Percentiles rank a stretch among this genome's conserved stretches.
These are phyloP conservation scores for Listronotus bonariensis DNA, from an alignment of 1,140 invertebrate species.

Conservation along the genomic window DNA sequence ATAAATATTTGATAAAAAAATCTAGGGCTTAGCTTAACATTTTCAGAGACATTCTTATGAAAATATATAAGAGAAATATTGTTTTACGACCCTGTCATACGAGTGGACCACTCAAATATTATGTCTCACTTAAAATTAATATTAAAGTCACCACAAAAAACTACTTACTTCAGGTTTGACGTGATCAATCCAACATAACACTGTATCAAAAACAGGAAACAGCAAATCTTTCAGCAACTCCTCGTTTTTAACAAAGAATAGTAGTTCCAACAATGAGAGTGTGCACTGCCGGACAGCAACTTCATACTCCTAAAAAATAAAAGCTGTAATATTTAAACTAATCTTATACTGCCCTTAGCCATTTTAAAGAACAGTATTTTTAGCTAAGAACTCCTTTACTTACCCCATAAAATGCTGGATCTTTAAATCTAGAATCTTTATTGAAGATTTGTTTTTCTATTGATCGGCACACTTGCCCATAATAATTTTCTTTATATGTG, in stretches of 20 bases:
- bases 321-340: not conserved
- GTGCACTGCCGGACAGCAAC: constrained; percentile 32
- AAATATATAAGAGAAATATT: too few species aligned
- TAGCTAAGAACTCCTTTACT: not conserved
- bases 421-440: constrained; percentile 28
- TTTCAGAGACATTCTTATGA: too few species aligned
- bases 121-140: constrained; percentile 13
- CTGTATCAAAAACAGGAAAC: constrained; percentile 31
- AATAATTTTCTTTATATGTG: constrained; percentile 23
- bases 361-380: not conserved
- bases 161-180: constrained; percentile 32
- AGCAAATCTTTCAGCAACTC: constrained; percentile 23
- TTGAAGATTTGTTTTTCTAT: constrained; percentile 36
- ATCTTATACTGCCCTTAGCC: not conserved
- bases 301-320: constrained; percentile 40
- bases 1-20: too few species aligned
- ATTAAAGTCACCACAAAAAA: constrained; percentile 4
- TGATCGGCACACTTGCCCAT: constrained; percentile 22
- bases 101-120: too few species aligned
- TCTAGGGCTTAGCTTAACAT: too few species aligned
- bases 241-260: constrained; percentile 34
- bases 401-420: constrained; percentile 30
- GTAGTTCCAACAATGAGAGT: constrained; percentile 28
- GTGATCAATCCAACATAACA: constrained; percentile 37
- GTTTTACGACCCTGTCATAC: too few species aligned